Evolutionary conservation across 2,797 vertebrate species (phyloP), one percentile per base, ranked within the genome.

Genomic region (Gymnoscopelus braueri): DNA sequence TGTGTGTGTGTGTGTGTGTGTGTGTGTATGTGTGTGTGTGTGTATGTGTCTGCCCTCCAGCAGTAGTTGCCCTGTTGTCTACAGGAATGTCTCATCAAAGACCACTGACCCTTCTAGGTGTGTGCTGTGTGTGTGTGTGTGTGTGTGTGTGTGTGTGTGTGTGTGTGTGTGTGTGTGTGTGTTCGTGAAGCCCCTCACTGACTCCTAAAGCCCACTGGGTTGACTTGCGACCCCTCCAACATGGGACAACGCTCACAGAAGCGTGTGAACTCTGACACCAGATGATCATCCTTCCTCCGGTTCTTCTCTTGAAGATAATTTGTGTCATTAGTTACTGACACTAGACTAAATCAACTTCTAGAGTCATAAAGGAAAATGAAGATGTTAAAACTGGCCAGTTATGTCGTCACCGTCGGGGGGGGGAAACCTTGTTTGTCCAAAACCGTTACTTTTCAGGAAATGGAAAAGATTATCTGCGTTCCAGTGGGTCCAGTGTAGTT

Each of bases 71-170:
- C 87, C 87, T 63, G 69, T 75, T 66, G 87, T 77, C 81, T 54
- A 19, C 82, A 82, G 82, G 84, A 88, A 88, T 87, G 78, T 76
- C 76, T 84, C 84, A 88, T 90, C 84, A 91, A 90, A 89, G 87
- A 72, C 64, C 63, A 10, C 77, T 72, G 77, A 85, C 80, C 60
- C 79, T 87, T 72, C 23, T 13, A 88, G 79, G 86, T 87, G 86
- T 85, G 19, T 19, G 19, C 19, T 19, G 19, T 19, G 19, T 19
- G 19, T 19, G 76, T 80, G 82, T 5, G 3, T 32, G 29, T 5
- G 19, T 19, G 19, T 19, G 19, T 19, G 19, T 19, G 19, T 19
- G 19, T 19, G 19, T 19, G 19, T 19, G 19, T 1, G 76, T 80
- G 82, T 5, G 3, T 32, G 29, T 5, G 19, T 19, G 19, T 19